phyloP scores from a whole-genome alignment of 2,797 vertebrate species.

The Pangasius djambal region DNA sequence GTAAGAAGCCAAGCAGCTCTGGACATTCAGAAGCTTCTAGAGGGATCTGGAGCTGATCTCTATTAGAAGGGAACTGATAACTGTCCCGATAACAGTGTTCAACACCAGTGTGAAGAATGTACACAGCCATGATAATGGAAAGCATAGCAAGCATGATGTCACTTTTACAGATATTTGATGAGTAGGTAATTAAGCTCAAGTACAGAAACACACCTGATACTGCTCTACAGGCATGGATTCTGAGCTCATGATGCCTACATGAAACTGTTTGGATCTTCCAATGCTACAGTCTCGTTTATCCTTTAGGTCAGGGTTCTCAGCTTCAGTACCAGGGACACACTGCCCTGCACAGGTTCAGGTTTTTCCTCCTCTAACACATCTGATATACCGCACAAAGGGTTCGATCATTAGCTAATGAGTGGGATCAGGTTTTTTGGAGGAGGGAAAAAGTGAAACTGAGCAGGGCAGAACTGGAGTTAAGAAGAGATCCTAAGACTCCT shows the following conservation, averaged over 20 bases:
- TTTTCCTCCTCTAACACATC: not conserved
- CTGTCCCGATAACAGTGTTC: not conserved
- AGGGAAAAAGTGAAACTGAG: slow-evolving; percentile 16
- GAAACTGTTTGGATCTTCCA: not conserved
- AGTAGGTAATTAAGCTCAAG: not conserved
- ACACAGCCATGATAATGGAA: not conserved
- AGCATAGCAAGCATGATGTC: not conserved
- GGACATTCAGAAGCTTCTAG: not conserved
- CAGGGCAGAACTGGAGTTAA: not conserved
- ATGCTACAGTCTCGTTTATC: slow-evolving; percentile 13
- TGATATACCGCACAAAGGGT: slow-evolving; percentile 6
- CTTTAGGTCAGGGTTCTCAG: slow-evolving; percentile 10
- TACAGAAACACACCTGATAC: not conserved
- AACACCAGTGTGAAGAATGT: not conserved
- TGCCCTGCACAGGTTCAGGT: slow-evolving; percentile 9
- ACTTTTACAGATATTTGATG: slow-evolving; percentile 5
- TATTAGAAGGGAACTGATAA: not conserved
- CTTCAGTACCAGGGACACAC: not conserved
- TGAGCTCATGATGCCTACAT: not conserved
- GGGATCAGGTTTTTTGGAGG: slow-evolving; percentile 9
- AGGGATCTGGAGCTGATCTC: not conserved
- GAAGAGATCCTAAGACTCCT: slow-evolving; percentile 9
- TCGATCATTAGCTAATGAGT: slow-evolving; percentile 30
- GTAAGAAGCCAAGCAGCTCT: not conserved
- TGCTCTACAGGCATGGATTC: not conserved